A percentile compares a stretch with the other conserved stretches of the same genome.
phyloP scores from a whole-genome alignment of 2,797 vertebrate genomes.

The Chlorospingus flavigularis region DNA sequence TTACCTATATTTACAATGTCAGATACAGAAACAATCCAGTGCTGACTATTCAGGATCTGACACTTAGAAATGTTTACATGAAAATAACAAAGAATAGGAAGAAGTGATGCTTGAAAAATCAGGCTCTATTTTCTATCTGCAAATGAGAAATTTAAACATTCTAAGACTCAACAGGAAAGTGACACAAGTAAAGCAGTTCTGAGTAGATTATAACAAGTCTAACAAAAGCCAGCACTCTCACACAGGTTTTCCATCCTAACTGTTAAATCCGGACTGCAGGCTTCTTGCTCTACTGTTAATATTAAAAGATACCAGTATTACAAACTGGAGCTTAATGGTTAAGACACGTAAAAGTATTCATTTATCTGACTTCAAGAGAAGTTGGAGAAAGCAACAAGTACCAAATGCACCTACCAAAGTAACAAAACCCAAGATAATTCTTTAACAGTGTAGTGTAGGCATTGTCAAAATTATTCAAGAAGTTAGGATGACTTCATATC shows the following conservation, averaged over 20 bases:
- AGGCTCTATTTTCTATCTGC: background rate
- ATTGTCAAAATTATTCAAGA: background rate
- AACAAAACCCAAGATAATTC: background rate
- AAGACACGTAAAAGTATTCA: background rate
- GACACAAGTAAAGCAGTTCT: background rate
- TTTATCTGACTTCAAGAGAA: background rate
- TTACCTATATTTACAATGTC: background rate
- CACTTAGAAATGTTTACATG: background rate
- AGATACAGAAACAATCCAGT: background rate
- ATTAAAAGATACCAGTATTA: background rate
- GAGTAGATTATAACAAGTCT: background rate
- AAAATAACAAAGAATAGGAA: background rate
- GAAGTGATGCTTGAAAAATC: background rate
- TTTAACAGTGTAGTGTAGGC: background rate
- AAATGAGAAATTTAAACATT: constrained; percentile 3
- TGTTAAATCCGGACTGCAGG: background rate
- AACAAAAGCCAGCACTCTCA: background rate
- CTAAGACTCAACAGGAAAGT: background rate
- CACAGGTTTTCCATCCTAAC: background rate
- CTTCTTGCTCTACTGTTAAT: background rate
- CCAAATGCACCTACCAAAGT: background rate
- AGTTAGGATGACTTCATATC: background rate
- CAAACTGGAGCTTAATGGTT: background rate
- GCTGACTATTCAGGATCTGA: background rate
- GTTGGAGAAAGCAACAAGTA: background rate